Evolutionary conservation across 2,113 vertebrate species (phyloP), one percentile per base, ranked within the genome.

Genomic region (Haemorhous mexicanus): DNA sequence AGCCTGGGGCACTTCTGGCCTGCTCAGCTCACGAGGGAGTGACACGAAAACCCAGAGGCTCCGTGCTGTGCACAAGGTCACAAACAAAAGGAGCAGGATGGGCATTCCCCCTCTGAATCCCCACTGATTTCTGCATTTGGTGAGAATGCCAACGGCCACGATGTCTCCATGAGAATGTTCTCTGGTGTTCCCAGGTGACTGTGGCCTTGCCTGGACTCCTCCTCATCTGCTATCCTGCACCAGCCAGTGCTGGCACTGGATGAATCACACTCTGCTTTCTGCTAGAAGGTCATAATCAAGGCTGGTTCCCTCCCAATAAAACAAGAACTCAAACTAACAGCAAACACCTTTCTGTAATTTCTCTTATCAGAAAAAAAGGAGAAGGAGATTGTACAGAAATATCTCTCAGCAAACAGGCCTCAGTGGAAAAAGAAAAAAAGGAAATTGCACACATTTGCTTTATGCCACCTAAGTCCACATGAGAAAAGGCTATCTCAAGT

Each of bases 71-170:
- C 35, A n/a, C 13, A 39, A 27, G 58, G n/a, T 49, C 66, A 37
- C n/a, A 55, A 24, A 7, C 37, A 7, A 46, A 41, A 81, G 33
- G 10, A 52, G 26, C 13, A 56, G 49, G 43, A 50, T 21, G 24
- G 46, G 30, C 22, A 64, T 50, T 79, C 62, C 26, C 84, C 12
- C 43, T 47, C 28, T 41, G 61, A 17, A 61, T 32, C n/a, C 37
- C 17, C 13, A 9, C 13, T 28, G 24, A 12, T 66, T 41, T 39
- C 47, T 69, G 20, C 41, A 9, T 24, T 72, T 72, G 47, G 49
- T 32, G 32, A 22, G 50, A 63, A 33, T 2, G 11, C 23, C 76
- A 33, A 1, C 33, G 32, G 21, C 32, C 3, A 3, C 0, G 3
- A 5, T 23, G 22, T 8, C 2, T 7, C 59, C 58, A 11, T 21